phyloP scores from a whole-genome alignment of 1,140 invertebrate genomes.

The Lethocerus indicus region DNA sequence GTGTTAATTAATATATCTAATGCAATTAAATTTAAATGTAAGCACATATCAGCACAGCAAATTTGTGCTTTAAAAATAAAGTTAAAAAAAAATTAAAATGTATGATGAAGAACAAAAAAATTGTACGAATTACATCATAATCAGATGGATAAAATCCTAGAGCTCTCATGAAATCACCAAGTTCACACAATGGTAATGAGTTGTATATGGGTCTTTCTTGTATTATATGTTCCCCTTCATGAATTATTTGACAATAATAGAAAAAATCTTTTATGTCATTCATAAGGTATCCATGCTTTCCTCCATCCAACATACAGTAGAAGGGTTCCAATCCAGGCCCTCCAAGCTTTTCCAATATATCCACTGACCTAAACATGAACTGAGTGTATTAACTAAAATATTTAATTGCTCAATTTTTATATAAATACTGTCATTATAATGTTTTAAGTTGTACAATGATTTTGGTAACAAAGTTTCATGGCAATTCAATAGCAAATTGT shows the following conservation, averaged over 20 bases:
- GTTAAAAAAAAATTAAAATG: background rate
- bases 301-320: slow-evolving; percentile 10
- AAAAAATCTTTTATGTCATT: slow-evolving; percentile 28
- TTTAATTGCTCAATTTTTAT: no score
- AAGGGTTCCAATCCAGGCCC: slow-evolving; percentile 14
- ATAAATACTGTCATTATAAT: no score
- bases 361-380: no score
- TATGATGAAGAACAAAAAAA: background rate
- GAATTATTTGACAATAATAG: slow-evolving; percentile 28
- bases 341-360: slow-evolving; percentile 1
- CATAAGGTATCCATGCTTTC: slow-evolving; percentile 23
- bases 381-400: no score
- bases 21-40: background rate
- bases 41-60: background rate
- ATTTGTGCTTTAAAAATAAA: background rate
- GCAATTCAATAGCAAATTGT: no score
- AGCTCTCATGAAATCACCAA: slow-evolving; percentile 29
- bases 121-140: slow-evolving; percentile 24
- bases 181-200: slow-evolving; percentile 25
- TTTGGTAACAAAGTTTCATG: no score
- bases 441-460: no score
- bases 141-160: slow-evolving; percentile 32
- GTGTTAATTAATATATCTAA: background rate
- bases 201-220: slow-evolving; percentile 14
- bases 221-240: slow-evolving; percentile 25